These are phyloP conservation scores for Matsumyia berberina DNA, from an alignment of 2,888 invertebrate genomes.

Conservation along the genomic window DNA sequence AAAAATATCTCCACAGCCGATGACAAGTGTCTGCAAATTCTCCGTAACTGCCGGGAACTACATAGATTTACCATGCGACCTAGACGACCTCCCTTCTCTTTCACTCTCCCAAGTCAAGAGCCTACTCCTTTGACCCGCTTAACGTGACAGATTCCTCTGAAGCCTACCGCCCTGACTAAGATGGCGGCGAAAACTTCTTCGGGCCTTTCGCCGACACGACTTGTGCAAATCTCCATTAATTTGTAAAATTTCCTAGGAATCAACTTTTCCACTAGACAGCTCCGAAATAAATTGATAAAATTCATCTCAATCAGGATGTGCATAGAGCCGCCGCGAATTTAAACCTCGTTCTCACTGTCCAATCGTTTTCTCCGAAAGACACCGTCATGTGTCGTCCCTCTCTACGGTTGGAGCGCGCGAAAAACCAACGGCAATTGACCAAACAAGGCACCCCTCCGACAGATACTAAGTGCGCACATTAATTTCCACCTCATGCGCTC, in stretches of 20 bases:
- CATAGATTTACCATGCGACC: too few species aligned
- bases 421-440: slow-evolving; percentile 72
- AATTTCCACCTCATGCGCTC: slow-evolving; percentile 71
- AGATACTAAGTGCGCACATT: slow-evolving; percentile 74
- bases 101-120: too few species aligned
- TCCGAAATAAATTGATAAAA: slow-evolving; percentile 67
- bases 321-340: slow-evolving; percentile 41
- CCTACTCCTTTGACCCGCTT: too few species aligned
- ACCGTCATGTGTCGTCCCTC: slow-evolving; percentile 47
- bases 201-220: too few species aligned
- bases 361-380: slow-evolving; percentile 51
- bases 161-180: too few species aligned
- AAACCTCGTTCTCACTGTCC: slow-evolving; percentile 24
- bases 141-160: too few species aligned
- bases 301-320: slow-evolving; percentile 74
- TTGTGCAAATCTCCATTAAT: too few species aligned
- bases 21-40: too few species aligned
- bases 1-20: too few species aligned
- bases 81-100: too few species aligned
- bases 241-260: slow-evolving; percentile 65
- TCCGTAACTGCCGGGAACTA: too few species aligned
- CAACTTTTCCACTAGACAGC: slow-evolving; percentile 43
- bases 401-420: slow-evolving; percentile 25
- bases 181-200: too few species aligned
- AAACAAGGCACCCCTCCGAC: slow-evolving; percentile 75